phyloP scores from a whole-genome alignment of 2,113 vertebrate genomes.

The Hystrix brachyura region DNA sequence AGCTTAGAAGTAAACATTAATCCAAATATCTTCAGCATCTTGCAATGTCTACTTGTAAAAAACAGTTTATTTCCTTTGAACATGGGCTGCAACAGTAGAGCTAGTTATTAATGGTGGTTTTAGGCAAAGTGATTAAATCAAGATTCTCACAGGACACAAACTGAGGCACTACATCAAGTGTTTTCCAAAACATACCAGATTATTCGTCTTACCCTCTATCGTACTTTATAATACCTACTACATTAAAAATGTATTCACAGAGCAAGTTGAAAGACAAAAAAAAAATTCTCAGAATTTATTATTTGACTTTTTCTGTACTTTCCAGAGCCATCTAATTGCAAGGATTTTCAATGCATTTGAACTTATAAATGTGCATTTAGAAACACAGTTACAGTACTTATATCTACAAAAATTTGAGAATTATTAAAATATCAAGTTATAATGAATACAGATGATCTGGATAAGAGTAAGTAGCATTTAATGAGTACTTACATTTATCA shows the following conservation, averaged over 20 bases:
- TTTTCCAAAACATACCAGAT: not conserved
- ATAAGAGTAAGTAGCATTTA: not conserved
- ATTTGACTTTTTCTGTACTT: not conserved
- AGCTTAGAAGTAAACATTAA: conserved; percentile 19
- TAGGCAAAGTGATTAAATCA: not conserved
- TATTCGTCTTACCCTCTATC: not conserved
- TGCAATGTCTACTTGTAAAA: not conserved
- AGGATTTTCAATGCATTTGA: not conserved
- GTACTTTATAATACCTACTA: not conserved
- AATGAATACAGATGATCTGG: not conserved
- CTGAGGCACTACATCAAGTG: not conserved
- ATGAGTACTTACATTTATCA: not conserved
- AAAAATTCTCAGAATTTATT: not conserved
- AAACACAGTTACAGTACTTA: not conserved
- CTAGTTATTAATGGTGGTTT: not conserved
- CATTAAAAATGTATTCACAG: not conserved
- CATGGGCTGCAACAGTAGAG: not conserved
- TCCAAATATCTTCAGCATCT: not conserved
- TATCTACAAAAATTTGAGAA: not conserved
- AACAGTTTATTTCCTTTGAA: not conserved
- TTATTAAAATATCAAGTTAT: not conserved
- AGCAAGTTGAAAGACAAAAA: not conserved
- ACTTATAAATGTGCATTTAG: not conserved
- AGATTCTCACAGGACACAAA: not conserved
- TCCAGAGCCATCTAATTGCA: not conserved